phyloP scores from a whole-genome alignment of 2,797 vertebrate genomes.

The Cuniculus paca region DNA sequence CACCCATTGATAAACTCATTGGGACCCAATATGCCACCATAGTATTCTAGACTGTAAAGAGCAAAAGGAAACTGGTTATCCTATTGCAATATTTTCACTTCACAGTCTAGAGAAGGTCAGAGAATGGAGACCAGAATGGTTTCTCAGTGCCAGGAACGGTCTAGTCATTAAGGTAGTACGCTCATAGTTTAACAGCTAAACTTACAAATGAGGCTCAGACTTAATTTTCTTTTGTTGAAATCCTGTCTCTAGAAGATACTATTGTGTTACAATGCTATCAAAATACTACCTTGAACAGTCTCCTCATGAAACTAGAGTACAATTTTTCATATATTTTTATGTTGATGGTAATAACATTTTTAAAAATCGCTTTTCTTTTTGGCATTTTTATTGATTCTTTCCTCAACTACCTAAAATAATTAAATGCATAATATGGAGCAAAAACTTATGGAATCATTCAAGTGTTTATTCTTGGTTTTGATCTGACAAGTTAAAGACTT shows the following conservation, averaged over 20 bases:
- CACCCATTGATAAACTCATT: neutral
- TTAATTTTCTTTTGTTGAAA: constrained; percentile 27
- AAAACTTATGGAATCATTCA: constrained; percentile 63
- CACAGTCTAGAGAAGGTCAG: neutral
- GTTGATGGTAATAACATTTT: constrained; percentile 28
- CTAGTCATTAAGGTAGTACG: neutral
- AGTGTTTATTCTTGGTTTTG: constrained; percentile 48
- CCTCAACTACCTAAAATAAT: constrained; percentile 58
- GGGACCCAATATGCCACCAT: neutral
- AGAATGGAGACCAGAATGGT: neutral
- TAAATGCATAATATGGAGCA: constrained; percentile 52
- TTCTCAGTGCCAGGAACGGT: neutral
- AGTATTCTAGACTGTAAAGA: neutral
- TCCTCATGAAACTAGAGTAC: neutral
- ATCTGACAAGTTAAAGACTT: constrained; percentile 51
- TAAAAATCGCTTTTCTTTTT: constrained; percentile 41
- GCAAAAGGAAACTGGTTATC: neutral
- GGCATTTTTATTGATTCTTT: constrained; percentile 55
- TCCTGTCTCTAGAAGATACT: neutral
- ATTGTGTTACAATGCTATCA: neutral
- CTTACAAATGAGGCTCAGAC: neutral
- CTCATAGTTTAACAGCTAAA: constrained; percentile 29
- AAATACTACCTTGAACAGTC: neutral
- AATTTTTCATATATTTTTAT: constrained; percentile 50
- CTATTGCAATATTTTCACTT: neutral